Base-by-base conservation (phyloP, 1,140 invertebrate genomes). In the Stratiolaelaps scimitus region DNA sequence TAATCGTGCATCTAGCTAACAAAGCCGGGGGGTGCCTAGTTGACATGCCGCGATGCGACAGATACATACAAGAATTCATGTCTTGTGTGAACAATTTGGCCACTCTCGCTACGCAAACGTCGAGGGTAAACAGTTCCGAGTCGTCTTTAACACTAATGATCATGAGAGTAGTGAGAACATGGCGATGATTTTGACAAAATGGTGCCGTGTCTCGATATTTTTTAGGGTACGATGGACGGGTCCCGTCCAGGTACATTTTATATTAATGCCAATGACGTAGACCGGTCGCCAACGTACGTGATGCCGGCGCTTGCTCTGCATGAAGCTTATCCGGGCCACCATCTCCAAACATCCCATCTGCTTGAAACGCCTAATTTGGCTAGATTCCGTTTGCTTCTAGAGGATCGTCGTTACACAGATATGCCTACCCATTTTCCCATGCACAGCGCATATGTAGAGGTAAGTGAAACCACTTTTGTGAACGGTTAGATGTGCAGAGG, bases 251-350 rank as follows among this genome's bases (percentile, higher is more conserved):
- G 19, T 28, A 56, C 43, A 10, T 60, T 64, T 43, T 43, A 34
- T 20, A 64, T 66, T 48, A 64, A 72, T 43, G 29, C 26, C 10
- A 64, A 43, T 43, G n/a, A 43, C 20, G 66, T 44, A n/a, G 10
- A 53, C 64, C 67, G 5, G 68, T 76, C 75, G 19, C 71, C 72
- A 13, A 74, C 68, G 23, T 76, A 77, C 68, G 73, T 74, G 28
- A 73, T 76, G 43, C 69, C 72, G 65, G 70, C 74, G 10, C 48
- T 79, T 28, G 68, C 73, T 60, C 66, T 78, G 6, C 78, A 79
- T 48, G 76, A 78, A 67, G 72, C 74, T 1, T 68, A 72, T 53
- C 78, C 78, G 0, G 78, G 77, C 6, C 77, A 78, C 67, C 78
- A 78, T 70, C 68, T 78, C 20, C 75, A 77, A 69, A 71, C 72